These are phyloP conservation scores for Octonoba sinensis DNA, from an alignment of 2,888 invertebrate genomes.

Conservation along the genomic window DNA sequence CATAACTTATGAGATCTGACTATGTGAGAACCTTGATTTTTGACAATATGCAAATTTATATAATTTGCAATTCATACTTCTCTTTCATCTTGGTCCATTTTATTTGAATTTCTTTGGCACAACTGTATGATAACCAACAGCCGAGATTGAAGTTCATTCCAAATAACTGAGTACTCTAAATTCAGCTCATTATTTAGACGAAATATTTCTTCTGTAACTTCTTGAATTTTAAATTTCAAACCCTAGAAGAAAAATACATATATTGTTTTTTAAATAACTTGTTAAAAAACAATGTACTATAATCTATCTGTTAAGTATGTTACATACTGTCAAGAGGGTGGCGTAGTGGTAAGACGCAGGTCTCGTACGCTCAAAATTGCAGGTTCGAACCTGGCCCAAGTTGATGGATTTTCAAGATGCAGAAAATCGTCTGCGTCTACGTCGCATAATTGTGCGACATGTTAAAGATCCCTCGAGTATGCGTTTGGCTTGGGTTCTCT, in stretches of 20 bases:
- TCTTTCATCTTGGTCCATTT: conserved; percentile 73
- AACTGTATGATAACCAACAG: conserved; percentile 71
- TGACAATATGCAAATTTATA: too few species aligned
- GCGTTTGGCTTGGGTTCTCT: too few species aligned
- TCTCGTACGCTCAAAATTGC: too few species aligned
- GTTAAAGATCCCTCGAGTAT: too few species aligned
- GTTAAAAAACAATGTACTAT: too few species aligned
- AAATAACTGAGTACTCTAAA: conserved; percentile 63
- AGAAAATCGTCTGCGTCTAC: too few species aligned
- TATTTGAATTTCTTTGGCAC: conserved; percentile 73
- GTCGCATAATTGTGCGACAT: too few species aligned
- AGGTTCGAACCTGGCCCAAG: too few species aligned
- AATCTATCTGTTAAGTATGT: background rate
- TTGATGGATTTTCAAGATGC: too few species aligned
- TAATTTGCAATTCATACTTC: conserved; percentile 68
- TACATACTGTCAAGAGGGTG: background rate
- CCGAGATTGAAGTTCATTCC: conserved; percentile 66
- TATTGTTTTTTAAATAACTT: background rate
- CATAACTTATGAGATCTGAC: too few species aligned
- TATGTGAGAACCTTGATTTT: too few species aligned
- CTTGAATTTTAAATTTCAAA: conserved; percentile 43
- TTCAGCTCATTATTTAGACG: conserved; percentile 13
- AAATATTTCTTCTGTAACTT: conserved; percentile 40
- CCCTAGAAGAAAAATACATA: conserved; percentile 17
- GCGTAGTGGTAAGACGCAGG: too few species aligned